Conservation (phyloP, 1,140 invertebrate genomes). For the Macrocentrus cingulum region DNA sequence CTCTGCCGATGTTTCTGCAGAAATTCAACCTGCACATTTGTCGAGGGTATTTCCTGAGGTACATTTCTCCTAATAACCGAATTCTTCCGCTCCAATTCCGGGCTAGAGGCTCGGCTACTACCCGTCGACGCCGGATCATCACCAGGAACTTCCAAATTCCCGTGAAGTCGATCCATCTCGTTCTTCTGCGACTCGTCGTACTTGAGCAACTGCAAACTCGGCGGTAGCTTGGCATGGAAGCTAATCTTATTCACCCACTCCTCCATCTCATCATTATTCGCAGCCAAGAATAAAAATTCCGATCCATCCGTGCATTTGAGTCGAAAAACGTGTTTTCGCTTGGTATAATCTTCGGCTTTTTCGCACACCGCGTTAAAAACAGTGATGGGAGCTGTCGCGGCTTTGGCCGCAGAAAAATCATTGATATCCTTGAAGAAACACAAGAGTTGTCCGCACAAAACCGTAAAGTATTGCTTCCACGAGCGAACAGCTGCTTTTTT, state of each 20-base stretch:
- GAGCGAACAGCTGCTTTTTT: constrained; percentile 92
- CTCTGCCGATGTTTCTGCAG: constrained; percentile 48
- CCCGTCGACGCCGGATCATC: constrained; percentile 51
- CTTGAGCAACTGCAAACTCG: constrained; percentile 83
- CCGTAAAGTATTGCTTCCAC: constrained; percentile 95
- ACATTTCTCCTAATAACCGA: constrained; percentile 53
- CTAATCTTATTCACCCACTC: constrained; percentile 94
- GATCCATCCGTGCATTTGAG: constrained; percentile 86
- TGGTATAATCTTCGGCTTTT: constrained; percentile 90
- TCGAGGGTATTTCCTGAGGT: constrained; percentile 34
- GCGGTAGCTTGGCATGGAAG: constrained; percentile 90
- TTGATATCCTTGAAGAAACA: constrained; percentile 97
- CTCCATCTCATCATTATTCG: constrained; percentile 73
- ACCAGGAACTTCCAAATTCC: constrained; percentile 35
- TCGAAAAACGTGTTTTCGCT: constrained; percentile 91
- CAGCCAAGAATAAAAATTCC: constrained; percentile 87
- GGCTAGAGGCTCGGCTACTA: constrained; percentile 57
- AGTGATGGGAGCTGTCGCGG: constrained; percentile 84
- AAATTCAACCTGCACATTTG: constrained; percentile 49
- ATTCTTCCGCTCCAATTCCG: constrained; percentile 56
- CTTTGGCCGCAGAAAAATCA: constrained; percentile 86
- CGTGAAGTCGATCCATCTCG: constrained; percentile 48
- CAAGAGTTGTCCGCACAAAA: constrained; percentile 92
- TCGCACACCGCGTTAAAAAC: constrained; percentile 84
- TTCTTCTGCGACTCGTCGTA: constrained; percentile 68